Conservation (phyloP, 2,797 vertebrate species). For the Hyperoplus immaculatus region DNA sequence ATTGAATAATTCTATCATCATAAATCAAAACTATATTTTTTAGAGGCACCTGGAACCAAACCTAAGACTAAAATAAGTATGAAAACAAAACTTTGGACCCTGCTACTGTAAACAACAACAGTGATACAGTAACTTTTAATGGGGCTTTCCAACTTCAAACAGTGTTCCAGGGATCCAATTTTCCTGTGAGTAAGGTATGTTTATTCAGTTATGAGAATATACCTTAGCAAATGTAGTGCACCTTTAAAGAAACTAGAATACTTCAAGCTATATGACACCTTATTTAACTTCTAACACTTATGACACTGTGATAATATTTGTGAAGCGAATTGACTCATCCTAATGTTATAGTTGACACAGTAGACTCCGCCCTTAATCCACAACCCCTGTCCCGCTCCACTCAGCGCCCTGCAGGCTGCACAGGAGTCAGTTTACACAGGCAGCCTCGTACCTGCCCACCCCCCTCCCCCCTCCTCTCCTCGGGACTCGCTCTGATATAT, state of each 20-base stretch:
- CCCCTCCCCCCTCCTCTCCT: neutral
- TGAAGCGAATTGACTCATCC: neutral
- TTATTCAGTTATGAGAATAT: too few species aligned
- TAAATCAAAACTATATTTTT: too few species aligned
- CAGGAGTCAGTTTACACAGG: conserved; percentile 70
- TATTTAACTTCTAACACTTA: neutral
- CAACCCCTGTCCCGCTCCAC: neutral
- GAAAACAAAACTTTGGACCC: too few species aligned
- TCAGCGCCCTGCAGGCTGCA: conserved; percentile 43
- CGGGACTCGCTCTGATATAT: conserved; percentile 56
- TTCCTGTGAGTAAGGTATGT: too few species aligned
- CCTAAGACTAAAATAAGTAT: too few species aligned
- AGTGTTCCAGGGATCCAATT: too few species aligned
- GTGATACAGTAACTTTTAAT: too few species aligned
- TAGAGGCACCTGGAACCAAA: too few species aligned
- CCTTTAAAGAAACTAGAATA: neutral
- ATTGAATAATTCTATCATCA: too few species aligned
- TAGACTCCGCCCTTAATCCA: neutral
- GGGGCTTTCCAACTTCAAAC: too few species aligned
- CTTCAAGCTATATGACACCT: neutral
- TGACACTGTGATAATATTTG: neutral
- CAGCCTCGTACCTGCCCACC: conserved; percentile 68
- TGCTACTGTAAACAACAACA: too few species aligned
- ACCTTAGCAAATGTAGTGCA: too few species aligned
- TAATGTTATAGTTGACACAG: conserved; percentile 19